Base-by-base conservation (phyloP, 2,797 vertebrate species). In the Astyanax mexicanus region DNA sequence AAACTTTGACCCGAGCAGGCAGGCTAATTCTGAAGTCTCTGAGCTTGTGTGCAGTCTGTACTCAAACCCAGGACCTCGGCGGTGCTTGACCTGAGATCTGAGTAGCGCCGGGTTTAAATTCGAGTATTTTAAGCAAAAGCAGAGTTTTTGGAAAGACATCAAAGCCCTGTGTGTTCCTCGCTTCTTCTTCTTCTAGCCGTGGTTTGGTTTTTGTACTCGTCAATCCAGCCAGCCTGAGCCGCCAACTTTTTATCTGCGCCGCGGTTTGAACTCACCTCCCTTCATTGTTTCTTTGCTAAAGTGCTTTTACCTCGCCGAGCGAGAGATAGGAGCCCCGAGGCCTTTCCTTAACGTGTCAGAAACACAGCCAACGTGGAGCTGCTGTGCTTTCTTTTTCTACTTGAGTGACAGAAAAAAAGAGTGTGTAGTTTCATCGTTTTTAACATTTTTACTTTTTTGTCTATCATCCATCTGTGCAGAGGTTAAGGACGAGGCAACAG, bases 331-430 rank as follows among this genome's bases (percentile, higher is more conserved):
- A 44, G 27, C 40, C 64, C 51, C 4, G 27, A 66, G 49, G 61
- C 9, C 37, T 32, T 27, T 42, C 19, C 7, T 13, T 4, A 17
- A 58, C 38, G 9, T 44, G 21, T 58, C 5, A 68, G 32, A 57
- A 64, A 42, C 21, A 40, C 13, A 62, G 44, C 21, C 21, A 45
- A 45, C 7, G 19, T 32, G 13, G n/a, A 65, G 17, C 19, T 19
- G 9, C 1, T 6, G 29, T 32, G 32, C 29, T 32, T 32, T 32
- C 5, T 32, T 29, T 64, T 29, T 62, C n/a, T 6, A 17, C 17
- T 47, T 74, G 52, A 67, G 2, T 67, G 72, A 29, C 52, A 68
- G 49, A 32, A 17, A 25, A 21, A n/a, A 64, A 4, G 37, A n/a
- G 17, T 44, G 38, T 64, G 21, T 19, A 37, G 35, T 11, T 60